Conservation (phyloP, 2,888 invertebrate species). For the Agrotis segetum region DNA sequence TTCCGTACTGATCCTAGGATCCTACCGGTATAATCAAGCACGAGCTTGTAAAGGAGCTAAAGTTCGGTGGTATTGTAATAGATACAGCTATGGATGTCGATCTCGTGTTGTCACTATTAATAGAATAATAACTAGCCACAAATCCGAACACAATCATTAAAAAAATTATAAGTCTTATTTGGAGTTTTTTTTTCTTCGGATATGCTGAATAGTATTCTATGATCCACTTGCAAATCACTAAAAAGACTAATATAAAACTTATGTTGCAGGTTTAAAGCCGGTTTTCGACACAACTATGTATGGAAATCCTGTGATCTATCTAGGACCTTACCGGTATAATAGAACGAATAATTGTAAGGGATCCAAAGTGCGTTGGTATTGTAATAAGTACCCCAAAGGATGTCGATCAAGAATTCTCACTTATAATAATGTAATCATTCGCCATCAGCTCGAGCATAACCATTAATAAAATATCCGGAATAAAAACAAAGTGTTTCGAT, state of each 20-base stretch:
- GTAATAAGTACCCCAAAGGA: too few relatives aligned
- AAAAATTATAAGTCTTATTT: not conserved
- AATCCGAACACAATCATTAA: constrained; percentile 32
- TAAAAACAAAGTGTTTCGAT: not conserved
- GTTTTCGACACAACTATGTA: constrained; percentile 17
- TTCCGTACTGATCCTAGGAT: constrained; percentile 11
- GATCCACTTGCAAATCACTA: too few relatives aligned
- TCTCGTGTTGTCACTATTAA: constrained; percentile 47
- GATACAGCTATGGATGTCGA: constrained; percentile 30
- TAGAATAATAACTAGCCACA: constrained; percentile 20
- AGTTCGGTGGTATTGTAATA: constrained; percentile 60
- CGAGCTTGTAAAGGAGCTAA: constrained; percentile 48
- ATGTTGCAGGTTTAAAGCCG: constrained; percentile 15
- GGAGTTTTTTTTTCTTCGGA: too few relatives aligned
- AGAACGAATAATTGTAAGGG: too few relatives aligned
- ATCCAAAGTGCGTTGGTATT: too few relatives aligned
- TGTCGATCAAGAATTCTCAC: too few relatives aligned
- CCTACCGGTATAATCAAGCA: constrained; percentile 36
- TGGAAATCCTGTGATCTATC: too few relatives aligned
- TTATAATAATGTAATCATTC: constrained; percentile 7
- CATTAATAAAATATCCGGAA: constrained; percentile 31
- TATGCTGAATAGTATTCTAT: too few relatives aligned
- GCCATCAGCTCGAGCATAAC: constrained; percentile 35
- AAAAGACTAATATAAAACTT: not conserved
- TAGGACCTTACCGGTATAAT: too few relatives aligned